A percentile compares a stretch with the other conserved stretches of the same genome.
Evolutionary conservation across 1,140 invertebrate species (phyloP).

Genomic region (Drosophila rufa): DNA sequence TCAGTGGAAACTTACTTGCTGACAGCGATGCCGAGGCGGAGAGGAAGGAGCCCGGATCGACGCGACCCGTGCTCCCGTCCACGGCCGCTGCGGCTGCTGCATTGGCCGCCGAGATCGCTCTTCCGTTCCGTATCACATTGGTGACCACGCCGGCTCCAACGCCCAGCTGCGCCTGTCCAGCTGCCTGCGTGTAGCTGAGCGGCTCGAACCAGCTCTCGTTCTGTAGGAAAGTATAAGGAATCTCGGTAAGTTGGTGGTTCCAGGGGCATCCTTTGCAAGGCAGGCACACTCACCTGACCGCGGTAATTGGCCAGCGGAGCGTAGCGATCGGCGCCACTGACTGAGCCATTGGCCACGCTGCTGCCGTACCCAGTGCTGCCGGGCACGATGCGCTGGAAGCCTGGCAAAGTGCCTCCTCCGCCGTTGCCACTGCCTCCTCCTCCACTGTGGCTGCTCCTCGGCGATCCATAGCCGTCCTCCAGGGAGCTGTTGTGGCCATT

Average conservation of each 20-base stretch:
- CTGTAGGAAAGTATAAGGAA: conserved; percentile 35
- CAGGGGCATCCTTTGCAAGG: neutral
- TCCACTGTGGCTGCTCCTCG: conserved; percentile 71
- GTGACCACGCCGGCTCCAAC: conserved; percentile 56
- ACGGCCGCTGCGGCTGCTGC: conserved; percentile 60
- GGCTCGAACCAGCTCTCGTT: conserved; percentile 79
- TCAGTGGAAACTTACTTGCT: conserved; percentile 85
- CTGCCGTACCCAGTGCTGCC: conserved; percentile 43
- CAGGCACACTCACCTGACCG: conserved; percentile 65
- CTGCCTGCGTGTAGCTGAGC: conserved; percentile 60
- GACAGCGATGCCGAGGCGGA: conserved; percentile 86
- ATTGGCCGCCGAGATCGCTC: conserved; percentile 54
- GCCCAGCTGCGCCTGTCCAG: conserved; percentile 58
- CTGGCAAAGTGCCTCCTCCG: conserved; percentile 66
- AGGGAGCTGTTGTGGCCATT: conserved; percentile 58
- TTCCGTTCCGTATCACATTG: conserved; percentile 81
- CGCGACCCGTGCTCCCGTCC: conserved; percentile 32
- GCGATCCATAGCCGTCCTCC: conserved; percentile 76
- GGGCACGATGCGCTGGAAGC: conserved; percentile 69
- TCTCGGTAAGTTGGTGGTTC: neutral
- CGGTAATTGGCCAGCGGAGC: conserved; percentile 80
- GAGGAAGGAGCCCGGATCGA: conserved; percentile 65
- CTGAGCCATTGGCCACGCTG: conserved; percentile 68
- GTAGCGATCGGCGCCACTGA: conserved; percentile 67
- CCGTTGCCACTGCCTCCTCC: conserved; percentile 47